These are phyloP conservation scores for Eilema sororculum DNA, from an alignment of 2,888 invertebrate genomes.

Conservation along the genomic window DNA sequence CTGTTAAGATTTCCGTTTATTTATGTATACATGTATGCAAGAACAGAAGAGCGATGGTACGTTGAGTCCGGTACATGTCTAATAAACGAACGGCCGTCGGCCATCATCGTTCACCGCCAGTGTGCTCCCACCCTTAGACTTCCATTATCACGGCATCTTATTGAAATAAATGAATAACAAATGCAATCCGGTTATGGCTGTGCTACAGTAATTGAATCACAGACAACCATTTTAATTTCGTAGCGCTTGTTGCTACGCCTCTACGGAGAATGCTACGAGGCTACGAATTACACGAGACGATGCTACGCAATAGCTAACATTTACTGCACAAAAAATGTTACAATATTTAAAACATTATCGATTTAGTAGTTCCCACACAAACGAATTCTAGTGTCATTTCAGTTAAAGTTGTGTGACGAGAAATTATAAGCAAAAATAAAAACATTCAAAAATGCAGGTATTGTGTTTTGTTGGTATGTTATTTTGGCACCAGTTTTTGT, in stretches of 20 bases:
- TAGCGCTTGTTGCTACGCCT: constrained; percentile 24
- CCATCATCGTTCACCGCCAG: neutral
- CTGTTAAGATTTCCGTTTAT: neutral
- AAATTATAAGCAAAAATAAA: no score
- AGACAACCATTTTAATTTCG: constrained; percentile 48
- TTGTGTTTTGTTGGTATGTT: neutral
- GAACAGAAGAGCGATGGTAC: constrained; percentile 4
- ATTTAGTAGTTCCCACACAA: no score
- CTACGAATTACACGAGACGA: neutral
- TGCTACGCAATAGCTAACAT: neutral
- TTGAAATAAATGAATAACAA: constrained; percentile 6
- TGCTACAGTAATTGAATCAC: constrained; percentile 35
- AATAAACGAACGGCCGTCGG: neutral
- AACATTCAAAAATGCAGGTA: no score
- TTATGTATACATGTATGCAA: neutral
- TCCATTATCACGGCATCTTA: neutral
- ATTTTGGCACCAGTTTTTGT: neutral
- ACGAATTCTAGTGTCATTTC: no score
- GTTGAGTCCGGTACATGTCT: neutral
- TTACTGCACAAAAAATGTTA: neutral
- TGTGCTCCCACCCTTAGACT: neutral
- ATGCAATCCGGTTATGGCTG: constrained; percentile 15
- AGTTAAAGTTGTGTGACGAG: no score
- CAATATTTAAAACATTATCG: no score
- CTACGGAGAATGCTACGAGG: constrained; percentile 9